Percentiles rank a stretch among this genome's conserved stretches.
Evolutionary conservation across 1,140 invertebrate genomes (phyloP).

Genomic region (Agraylea sexmaculata): DNA sequence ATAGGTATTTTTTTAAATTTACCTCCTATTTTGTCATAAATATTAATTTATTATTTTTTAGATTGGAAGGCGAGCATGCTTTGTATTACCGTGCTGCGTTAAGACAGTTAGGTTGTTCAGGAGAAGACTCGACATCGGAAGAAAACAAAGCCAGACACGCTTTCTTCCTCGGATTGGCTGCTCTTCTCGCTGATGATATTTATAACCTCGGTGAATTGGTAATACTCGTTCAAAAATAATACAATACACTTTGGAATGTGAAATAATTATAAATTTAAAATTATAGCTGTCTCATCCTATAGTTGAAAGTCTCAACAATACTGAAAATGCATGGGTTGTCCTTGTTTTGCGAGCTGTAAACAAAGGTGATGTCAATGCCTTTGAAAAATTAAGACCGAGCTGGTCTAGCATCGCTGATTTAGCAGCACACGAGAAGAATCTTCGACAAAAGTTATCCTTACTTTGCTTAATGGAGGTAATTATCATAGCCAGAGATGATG

Average conservation of each 20-base stretch:
- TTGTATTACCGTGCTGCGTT: conserved; percentile 92
- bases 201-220: conserved; percentile 96
- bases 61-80: conserved; percentile 75
- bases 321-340: conserved; percentile 79
- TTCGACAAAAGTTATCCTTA: conserved; percentile 87
- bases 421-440: conserved; percentile 66
- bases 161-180: conserved; percentile 85
- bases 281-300: conserved; percentile 84
- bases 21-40: neutral
- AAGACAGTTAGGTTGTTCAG: conserved; percentile 87
- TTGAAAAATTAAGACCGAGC: conserved; percentile 69
- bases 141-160: conserved; percentile 72
- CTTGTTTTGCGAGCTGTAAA: conserved; percentile 89
- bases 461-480: conserved; percentile 91
- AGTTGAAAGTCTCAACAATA: conserved; percentile 69
- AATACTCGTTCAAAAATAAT: conserved; percentile 13
- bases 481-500: conserved; percentile 10
- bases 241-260: neutral
- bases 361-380: conserved; percentile 75
- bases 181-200: conserved; percentile 86
- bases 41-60: conserved; percentile 22
- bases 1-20: conserved; percentile 36
- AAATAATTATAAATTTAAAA: conserved; percentile 5
- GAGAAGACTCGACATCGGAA: conserved; percentile 52
- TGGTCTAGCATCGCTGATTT: conserved; percentile 83